Evolutionary conservation across 2,797 vertebrate genomes (phyloP), one percentile per base, ranked within the genome.

Genomic region (Onychomys torridus): DNA sequence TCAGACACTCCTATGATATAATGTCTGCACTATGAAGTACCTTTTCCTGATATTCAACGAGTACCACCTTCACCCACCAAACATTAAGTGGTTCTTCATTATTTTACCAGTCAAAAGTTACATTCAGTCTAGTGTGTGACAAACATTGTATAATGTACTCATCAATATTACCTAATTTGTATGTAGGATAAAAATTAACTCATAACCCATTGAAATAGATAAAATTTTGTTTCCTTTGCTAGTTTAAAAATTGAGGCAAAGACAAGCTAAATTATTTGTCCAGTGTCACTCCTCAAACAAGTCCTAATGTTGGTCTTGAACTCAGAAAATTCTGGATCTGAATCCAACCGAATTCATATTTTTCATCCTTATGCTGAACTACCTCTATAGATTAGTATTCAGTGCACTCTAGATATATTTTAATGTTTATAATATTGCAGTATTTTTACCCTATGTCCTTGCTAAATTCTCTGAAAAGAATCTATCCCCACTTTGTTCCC

Each of bases 131-230:
- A 83, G 10, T 40, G 32, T 49, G 21, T 92, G 55, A 55, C 55
- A 90, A 76, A 71, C 2, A 82, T 6, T 82, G 27, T 55, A 69
- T 69, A 78, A 83, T 82, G 13, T 12, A 29, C 52, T 90, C 16
- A 55, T 69, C 89, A 91, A 78, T 97, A 57, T 49, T 61, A 69
- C 29, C 5, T 87, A 57, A 87, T 76, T 97, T 90, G n/a, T 83
- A 75, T 75, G 93, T 69, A 83, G 6, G 43, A 7, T 78, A 67
- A 87, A 52, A 91, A 95, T 73, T 34, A 87, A 95, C 6, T 71
- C 71, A 90, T 3, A 92, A 12, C 25, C 40, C 14, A 43, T 49
- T 89, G n/a, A 91, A 61, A 6, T 87, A 81, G 25, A 2, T 29
- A 83, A 63, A 91, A 6, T 76, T 73, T 73, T 75, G 65, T 12